Evolutionary conservation across 2,797 vertebrate genomes (phyloP), one percentile per base, ranked within the genome.

Genomic region (Sebastes steindachneri): DNA sequence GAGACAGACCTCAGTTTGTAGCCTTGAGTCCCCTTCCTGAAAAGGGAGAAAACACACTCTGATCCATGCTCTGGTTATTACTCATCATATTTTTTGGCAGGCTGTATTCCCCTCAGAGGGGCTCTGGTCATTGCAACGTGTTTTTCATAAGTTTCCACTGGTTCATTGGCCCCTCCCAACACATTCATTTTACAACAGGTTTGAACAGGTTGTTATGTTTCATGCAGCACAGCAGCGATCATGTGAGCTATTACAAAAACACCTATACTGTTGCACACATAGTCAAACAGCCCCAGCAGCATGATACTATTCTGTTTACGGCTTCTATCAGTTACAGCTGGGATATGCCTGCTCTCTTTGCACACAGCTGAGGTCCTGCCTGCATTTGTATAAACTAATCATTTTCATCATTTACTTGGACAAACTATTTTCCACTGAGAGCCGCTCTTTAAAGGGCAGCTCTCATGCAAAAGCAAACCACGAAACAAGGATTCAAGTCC

Each of bases 11-110:
- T 53, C 17, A 5, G 21, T 57, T 60, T 69, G 31, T 31, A 73
- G 74, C 62, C 59, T 65, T 14, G 4, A 79, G 28, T 54, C 33
- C 4, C 15, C 19, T 48, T 21, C 45, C 58, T 54, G 14, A 73
- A 76, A 67, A n/a, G 2, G 25, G 26, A 70, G 23, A 64, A 85
- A 84, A 84, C 51, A 63, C 66, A 51, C 31, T 57, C 21, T 2
- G 12, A 31, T 71, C 53, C 57, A 31, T 82, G 33, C 80, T 87
- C 60, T 66, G 1, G 8, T 72, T 69, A 75, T 83, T 90, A 83
- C 77, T 91, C 88, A 86, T 85, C 82, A 25, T 45, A 17, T 25
- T 64, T 68, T 55, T 80, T 86, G 81, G 79, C 87, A 70, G 75
- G n/a, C 48, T 15, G 28, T 1, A 71, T 75, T 70, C 21, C 83